Conservation (phyloP, 2,113 vertebrate species). For the Caranx melampygus region DNA sequence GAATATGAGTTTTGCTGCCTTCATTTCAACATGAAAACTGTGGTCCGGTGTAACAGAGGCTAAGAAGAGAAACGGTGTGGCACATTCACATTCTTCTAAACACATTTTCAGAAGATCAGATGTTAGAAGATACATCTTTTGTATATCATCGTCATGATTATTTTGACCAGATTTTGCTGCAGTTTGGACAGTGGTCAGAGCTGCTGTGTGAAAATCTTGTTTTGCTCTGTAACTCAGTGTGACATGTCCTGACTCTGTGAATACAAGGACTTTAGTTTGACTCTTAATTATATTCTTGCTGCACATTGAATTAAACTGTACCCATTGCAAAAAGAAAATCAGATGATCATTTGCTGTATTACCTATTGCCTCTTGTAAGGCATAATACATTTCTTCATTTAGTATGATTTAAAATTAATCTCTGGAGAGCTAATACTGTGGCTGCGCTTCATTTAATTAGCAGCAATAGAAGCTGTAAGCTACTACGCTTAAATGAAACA, state of each 20-base stretch:
- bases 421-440: background rate
- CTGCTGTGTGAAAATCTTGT: background rate
- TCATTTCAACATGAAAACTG: background rate
- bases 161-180: background rate
- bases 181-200: background rate
- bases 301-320: background rate
- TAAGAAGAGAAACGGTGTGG: background rate
- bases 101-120: background rate
- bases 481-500: background rate
- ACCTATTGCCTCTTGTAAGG: background rate
- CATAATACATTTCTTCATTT: background rate
- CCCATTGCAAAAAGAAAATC: background rate
- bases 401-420: background rate
- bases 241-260: background rate
- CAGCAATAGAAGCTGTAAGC: background rate
- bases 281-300: background rate
- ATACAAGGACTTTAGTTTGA: background rate
- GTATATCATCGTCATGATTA: too few species aligned
- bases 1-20: background rate
- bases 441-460: background rate
- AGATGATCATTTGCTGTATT: background rate
- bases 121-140: background rate
- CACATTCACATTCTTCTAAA: background rate
- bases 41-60: background rate
- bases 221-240: background rate